Percentiles rank a stretch among this genome's conserved stretches.
These are phyloP conservation scores for Mylabris phalerata DNA, from an alignment of 1,140 invertebrate species.

Conservation along the genomic window DNA sequence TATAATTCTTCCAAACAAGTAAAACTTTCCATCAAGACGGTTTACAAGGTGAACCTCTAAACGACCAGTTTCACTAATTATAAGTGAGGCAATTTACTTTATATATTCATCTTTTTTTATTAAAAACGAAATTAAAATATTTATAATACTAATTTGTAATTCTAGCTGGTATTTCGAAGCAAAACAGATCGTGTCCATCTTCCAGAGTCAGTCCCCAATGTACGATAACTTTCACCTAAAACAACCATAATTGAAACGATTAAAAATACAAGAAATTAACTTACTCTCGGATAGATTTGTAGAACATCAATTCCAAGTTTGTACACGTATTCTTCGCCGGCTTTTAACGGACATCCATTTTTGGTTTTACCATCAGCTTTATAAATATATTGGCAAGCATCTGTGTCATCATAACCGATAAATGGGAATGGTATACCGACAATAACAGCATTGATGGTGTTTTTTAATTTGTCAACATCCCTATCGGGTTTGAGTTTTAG, in stretches of 20 bases:
- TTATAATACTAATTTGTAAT: constrained; percentile 43
- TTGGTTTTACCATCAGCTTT: constrained; percentile 47
- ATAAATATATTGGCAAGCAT: constrained; percentile 59
- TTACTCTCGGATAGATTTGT: constrained; percentile 59
- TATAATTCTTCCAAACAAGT: too few relatives aligned
- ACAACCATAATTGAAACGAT: constrained; percentile 18
- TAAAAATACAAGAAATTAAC: neutral
- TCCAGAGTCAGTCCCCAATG: constrained; percentile 52
- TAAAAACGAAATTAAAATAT: too few relatives aligned
- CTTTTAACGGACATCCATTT: constrained; percentile 58
- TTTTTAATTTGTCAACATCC: constrained; percentile 45
- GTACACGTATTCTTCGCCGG: constrained; percentile 58
- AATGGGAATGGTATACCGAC: constrained; percentile 60
- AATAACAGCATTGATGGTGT: constrained; percentile 54
- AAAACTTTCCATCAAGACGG: too few relatives aligned
- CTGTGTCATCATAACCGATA: constrained; percentile 64
- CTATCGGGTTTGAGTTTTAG: constrained; percentile 51
- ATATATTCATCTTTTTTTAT: too few relatives aligned
- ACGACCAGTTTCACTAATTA: too few relatives aligned
- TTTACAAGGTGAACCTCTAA: too few relatives aligned
- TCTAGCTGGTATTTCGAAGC: constrained; percentile 60
- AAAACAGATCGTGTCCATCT: constrained; percentile 46
- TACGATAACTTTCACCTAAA: constrained; percentile 49
- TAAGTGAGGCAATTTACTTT: too few relatives aligned
- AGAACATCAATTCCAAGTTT: constrained; percentile 61